Conservation (phyloP, 2,888 invertebrate genomes). For the Amiota mariae region DNA sequence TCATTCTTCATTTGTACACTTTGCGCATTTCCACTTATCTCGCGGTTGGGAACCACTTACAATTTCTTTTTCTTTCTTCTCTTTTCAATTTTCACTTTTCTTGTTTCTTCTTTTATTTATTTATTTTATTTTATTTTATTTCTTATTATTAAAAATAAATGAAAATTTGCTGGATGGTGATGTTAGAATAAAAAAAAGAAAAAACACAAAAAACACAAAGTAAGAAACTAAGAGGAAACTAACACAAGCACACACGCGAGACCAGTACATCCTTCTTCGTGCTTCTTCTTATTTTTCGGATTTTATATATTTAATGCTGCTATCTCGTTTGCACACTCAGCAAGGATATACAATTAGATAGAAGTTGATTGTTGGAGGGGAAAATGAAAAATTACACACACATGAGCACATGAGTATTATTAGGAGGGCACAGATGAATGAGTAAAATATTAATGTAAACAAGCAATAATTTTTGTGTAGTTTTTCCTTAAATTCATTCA, state of each 20-base stretch:
- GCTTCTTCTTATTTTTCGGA: constrained; percentile 7
- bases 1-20: constrained; percentile 12
- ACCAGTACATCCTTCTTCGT: neutral
- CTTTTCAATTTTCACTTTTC: neutral
- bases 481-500: neutral
- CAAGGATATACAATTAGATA: neutral
- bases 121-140: neutral
- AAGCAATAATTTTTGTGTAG: no score
- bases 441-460: no score
- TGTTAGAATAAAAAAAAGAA: neutral
- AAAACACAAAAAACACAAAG: neutral
- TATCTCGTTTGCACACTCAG: constrained; percentile 4
- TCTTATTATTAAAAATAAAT: no score
- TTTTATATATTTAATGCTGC: constrained; percentile 5
- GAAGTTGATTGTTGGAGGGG: neutral
- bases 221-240: neutral
- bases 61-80: neutral
- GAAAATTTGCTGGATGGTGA: no score
- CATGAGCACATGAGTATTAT: no score
- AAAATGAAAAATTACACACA: constrained; percentile 1
- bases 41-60: neutral
- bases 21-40: constrained; percentile 8
- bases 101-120: neutral
- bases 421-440: no score
- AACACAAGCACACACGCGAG: neutral